Evolutionary conservation across 2,797 vertebrate species (phyloP).

Genomic region (Notamacropus eugenii): DNA sequence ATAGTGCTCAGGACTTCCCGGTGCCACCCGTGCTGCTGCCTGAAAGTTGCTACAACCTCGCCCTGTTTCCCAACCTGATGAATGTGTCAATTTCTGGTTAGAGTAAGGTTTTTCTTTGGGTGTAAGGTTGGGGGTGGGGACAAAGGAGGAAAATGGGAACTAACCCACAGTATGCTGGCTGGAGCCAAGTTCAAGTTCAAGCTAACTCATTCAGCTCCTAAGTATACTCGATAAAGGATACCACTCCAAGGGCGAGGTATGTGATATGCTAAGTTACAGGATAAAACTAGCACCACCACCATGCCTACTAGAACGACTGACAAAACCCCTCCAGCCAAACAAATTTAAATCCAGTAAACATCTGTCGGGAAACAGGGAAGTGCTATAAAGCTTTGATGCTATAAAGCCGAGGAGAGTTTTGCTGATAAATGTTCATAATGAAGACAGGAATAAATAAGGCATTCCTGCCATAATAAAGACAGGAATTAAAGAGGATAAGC

Average conservation of each 20-base stretch:
- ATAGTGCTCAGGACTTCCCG: constrained; percentile 58
- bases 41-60: constrained; percentile 52
- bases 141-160: neutral
- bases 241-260: neutral
- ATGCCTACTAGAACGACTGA: neutral
- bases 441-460: neutral
- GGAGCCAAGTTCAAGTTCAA: neutral
- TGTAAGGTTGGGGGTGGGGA: neutral
- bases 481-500: neutral
- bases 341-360: neutral
- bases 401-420: neutral
- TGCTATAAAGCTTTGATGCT: neutral
- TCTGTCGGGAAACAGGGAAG: neutral
- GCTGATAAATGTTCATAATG: neutral
- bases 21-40: neutral
- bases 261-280: neutral
- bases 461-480: neutral
- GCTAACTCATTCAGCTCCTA: neutral
- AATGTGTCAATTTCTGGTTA: constrained; percentile 57
- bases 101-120: neutral
- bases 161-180: neutral
- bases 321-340: neutral
- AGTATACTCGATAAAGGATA: neutral
- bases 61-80: constrained; percentile 65
- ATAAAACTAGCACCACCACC: neutral